A percentile compares a stretch with the other conserved stretches of the same genome.
Conservation (phyloP, 2,113 vertebrate genomes). For the Calypte anna region DNA sequence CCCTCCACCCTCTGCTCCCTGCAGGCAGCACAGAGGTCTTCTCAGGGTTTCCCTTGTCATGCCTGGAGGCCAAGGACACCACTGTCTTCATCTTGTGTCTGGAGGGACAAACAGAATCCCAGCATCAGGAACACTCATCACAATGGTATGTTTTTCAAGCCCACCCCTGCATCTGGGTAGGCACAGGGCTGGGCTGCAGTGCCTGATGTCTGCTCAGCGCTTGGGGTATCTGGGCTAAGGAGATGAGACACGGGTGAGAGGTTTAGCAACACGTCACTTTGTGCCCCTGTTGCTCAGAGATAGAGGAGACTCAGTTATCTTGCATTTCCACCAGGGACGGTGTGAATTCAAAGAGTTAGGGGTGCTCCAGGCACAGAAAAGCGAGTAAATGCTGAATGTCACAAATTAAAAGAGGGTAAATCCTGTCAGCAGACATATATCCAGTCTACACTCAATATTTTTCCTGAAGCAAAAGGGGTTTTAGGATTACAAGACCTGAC, state of each 20-base stretch:
- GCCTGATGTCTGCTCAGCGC: not conserved
- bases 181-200: not conserved
- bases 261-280: not conserved
- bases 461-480: not conserved
- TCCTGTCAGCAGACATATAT: not conserved
- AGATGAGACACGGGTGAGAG: not conserved
- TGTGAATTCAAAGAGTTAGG: not conserved
- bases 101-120: not conserved
- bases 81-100: rapidly evolving
- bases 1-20: not conserved
- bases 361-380: not conserved
- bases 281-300: not conserved
- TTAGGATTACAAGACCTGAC: not conserved
- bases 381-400: not conserved
- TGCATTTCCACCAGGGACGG: not conserved
- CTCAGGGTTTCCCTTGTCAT: not conserved
- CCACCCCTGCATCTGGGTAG: not conserved
- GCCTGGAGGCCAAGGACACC: not conserved
- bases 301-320: not conserved
- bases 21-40: not conserved
- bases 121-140: not conserved
- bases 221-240: not conserved
- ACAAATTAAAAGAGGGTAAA: not conserved
- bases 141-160: not conserved
- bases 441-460: not conserved